Evolutionary conservation across 2,113 vertebrate genomes (phyloP).

Genomic region (Nycticebus coucang): DNA sequence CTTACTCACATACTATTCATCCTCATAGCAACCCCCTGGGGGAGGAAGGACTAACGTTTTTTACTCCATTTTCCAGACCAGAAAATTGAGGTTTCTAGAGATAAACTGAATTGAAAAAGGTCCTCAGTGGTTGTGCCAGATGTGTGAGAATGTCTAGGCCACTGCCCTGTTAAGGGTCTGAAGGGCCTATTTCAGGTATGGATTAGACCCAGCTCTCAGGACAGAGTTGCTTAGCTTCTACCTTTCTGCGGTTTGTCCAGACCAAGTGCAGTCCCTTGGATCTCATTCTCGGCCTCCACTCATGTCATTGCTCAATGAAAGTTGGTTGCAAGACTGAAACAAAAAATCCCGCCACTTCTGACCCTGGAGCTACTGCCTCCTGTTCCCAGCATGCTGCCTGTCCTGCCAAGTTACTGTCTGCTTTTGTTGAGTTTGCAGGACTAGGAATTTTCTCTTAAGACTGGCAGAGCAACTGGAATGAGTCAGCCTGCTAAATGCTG

Average conservation of each 20-base stretch:
- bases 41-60: not conserved
- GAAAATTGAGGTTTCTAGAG: constrained; percentile 12
- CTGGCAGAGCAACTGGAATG: constrained; percentile 56
- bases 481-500: constrained; percentile 63
- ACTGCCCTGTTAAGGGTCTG: not conserved
- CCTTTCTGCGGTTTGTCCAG: not conserved
- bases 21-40: not conserved
- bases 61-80: constrained; percentile 46
- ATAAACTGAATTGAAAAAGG: not conserved
- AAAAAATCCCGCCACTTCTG: constrained; percentile 75
- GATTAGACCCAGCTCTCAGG: not conserved
- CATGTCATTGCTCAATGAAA: constrained; percentile 52
- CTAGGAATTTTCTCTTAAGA: constrained; percentile 63
- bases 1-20: not conserved
- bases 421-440: constrained; percentile 46
- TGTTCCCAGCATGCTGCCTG: constrained; percentile 63
- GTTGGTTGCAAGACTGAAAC: constrained; percentile 47
- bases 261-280: not conserved
- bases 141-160: not conserved
- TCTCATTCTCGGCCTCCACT: not conserved
- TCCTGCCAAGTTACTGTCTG: constrained; percentile 57
- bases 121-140: not conserved
- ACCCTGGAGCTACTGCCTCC: constrained; percentile 60
- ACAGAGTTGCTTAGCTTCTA: not conserved
- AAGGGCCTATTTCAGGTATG: not conserved